Base-by-base conservation (phyloP, 2,113 vertebrate species). In the Fulmarus glacialis region DNA sequence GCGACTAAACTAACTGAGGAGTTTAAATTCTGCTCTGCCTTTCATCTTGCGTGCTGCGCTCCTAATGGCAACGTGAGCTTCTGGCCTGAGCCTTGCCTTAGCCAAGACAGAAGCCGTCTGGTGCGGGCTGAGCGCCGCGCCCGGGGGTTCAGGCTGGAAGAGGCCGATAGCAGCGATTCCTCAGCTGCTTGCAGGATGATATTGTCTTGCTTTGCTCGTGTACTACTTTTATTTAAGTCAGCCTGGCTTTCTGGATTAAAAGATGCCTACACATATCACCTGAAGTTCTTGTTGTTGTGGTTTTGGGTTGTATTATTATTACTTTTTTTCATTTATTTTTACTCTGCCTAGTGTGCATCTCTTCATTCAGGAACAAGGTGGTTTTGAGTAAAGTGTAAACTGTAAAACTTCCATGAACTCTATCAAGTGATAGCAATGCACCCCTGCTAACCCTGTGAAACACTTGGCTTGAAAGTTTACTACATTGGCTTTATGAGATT, bases 391-490 rank as follows among this genome's bases (percentile, higher is more conserved):
- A 22, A 92, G 26, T 64, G 89, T 95, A 77, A 96, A 87, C 89
- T 95, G 34, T 95, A 83, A 95, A 97, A 77, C 59, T 68, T 97
- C 60, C 79, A 86, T 95, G 89, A 96, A 93, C 58, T 94, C 73
- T 55, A 34, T 81, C 45, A 64, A 93, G 73, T 75, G 90, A 81
- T 91, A 89, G 89, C 83, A 92, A 1, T 34, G 58, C 40, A 55
- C 83, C 68, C 42, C 58, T 63, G 59, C 60, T 93, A 89, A 87
- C 48, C 68, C 81, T 63, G 7, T 45, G 80, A 91, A 97, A 93
- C 60, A 85, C 30, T 70, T 78, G 82, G 50, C 91, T 97, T 87
- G 40, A 74, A 96, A 96, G 82, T 97, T 98, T 95, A 87, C 71
- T 93, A 6, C 78, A 22, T 78, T 24, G 2, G 14, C 92, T 97